Evolutionary conservation across 1,140 invertebrate species (phyloP).

Genomic region (Panagrolaimus sp.): DNA sequence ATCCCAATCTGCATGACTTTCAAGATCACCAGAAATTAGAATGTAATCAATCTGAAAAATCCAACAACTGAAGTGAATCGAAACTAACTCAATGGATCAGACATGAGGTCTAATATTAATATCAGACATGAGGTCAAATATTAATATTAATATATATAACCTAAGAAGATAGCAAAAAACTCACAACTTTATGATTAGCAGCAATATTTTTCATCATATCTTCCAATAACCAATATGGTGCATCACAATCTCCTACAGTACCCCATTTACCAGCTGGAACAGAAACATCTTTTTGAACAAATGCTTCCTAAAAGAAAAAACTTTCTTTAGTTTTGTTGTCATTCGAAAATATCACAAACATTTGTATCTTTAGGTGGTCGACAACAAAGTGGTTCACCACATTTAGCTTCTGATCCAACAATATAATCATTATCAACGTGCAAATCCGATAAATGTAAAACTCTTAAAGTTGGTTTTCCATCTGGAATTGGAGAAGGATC

Average conservation of each 20-base stretch:
- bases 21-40: conserved; percentile 49
- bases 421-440: conserved; percentile 60
- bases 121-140: too few relatives aligned
- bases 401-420: conserved; percentile 59
- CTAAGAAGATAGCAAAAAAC: too few relatives aligned
- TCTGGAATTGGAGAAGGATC: neutral
- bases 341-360: conserved; percentile 12
- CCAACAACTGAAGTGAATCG: too few relatives aligned
- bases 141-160: too few relatives aligned
- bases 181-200: conserved; percentile 30
- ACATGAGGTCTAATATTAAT: too few relatives aligned
- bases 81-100: too few relatives aligned
- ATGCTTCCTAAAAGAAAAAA: conserved; percentile 8
- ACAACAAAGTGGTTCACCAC: conserved; percentile 62
- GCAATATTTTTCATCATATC: conserved; percentile 52
- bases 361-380: neutral
- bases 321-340: neutral
- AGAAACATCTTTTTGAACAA: conserved; percentile 11
- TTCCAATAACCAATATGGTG: conserved; percentile 45
- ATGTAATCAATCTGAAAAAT: conserved; percentile 52
- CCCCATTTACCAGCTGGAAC: conserved; percentile 53
- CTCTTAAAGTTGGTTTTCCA: conserved; percentile 41
- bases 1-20: conserved; percentile 52
- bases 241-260: conserved; percentile 50
- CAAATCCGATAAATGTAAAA: conserved; percentile 62